Evolutionary conservation across 1,140 invertebrate species (phyloP), one percentile per base, ranked within the genome.

Genomic region (Hetaerina americana): DNA sequence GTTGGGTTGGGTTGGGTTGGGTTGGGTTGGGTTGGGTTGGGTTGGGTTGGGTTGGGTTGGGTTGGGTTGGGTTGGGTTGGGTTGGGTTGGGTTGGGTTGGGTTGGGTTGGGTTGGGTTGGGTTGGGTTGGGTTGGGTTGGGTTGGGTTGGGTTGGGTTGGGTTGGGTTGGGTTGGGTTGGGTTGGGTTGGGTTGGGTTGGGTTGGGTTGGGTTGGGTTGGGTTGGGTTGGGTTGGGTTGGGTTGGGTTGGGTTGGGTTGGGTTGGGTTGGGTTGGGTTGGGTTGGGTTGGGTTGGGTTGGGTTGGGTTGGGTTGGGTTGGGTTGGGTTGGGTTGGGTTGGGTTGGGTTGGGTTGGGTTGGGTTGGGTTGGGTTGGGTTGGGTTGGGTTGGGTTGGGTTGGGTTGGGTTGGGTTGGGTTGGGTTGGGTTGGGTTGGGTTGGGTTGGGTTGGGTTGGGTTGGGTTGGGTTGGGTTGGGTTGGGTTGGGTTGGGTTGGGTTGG

Each of bases 141-240:
- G 73, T 31, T 74, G 8, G 72, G 72, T 72, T 74, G 10, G 73
- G 73, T 72, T 74, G 3, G 73, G 73, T 66, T 74, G 5, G 73
- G 73, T 72, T 74, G 10, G 73, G 73, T 68, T 74, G 10, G 73
- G 73, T 72, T 74, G 15, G 73, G 73, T 28, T 74, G 8, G 73
- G 73, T 72, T 74, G 10, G 73, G 73, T 68, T 74, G 10, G 73
- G 73, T 72, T 74, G 10, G 73, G 73, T 67, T 74, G 10, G 73
- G 73, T 72, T 74, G 10, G 73, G 73, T 72, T 74, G 6, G 73
- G 71, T 68, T 73, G 5, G 73, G 73, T 74, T 74, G 69, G 71
- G 71, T 72, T 72, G 69, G 71, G 71, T 73, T 72, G 24, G 66
- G 71, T 70, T 70, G 24, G 71, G 66, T 70, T 27, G n/a, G 24